A percentile compares a stretch with the other conserved stretches of the same genome.
phyloP scores from a whole-genome alignment of 2,797 vertebrate genomes.

The Gorsachius magnificus region DNA sequence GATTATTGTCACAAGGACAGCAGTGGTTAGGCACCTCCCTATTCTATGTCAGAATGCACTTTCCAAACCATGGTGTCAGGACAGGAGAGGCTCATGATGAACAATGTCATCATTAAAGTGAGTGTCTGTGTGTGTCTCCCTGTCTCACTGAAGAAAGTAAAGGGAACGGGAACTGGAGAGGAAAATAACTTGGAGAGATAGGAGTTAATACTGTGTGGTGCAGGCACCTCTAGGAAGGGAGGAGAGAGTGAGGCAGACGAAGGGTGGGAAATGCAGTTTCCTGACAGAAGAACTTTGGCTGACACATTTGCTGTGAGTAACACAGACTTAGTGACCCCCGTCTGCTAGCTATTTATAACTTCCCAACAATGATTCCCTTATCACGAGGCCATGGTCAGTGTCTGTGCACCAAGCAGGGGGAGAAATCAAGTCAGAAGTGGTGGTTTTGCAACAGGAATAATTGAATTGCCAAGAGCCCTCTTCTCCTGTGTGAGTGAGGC shows the following conservation, averaged over 20 bases:
- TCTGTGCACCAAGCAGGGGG: neutral
- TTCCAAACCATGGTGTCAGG: neutral
- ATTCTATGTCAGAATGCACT: neutral
- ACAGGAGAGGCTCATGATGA: neutral
- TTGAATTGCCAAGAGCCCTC: neutral
- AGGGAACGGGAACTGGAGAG: neutral
- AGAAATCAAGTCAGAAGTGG: neutral
- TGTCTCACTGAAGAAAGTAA: neutral
- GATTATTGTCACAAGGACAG: neutral
- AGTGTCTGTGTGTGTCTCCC: neutral
- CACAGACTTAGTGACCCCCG: neutral
- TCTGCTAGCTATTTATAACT: constrained; percentile 43
- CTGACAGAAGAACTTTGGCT: constrained; percentile 30
- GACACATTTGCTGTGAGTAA: constrained; percentile 1
- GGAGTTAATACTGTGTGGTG: neutral
- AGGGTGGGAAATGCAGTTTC: constrained; percentile 48
- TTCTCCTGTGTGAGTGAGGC: neutral
- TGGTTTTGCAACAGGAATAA: neutral
- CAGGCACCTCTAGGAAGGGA: constrained; percentile 30
- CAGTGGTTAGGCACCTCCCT: neutral
- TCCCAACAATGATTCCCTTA: neutral
- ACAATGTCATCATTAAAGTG: rapidly evolving
- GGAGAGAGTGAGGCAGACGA: neutral
- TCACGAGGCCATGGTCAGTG: neutral
- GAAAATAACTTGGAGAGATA: neutral